Evolutionary conservation across 1,140 invertebrate genomes (phyloP).

Genomic region (Temnothorax nylanderi): DNA sequence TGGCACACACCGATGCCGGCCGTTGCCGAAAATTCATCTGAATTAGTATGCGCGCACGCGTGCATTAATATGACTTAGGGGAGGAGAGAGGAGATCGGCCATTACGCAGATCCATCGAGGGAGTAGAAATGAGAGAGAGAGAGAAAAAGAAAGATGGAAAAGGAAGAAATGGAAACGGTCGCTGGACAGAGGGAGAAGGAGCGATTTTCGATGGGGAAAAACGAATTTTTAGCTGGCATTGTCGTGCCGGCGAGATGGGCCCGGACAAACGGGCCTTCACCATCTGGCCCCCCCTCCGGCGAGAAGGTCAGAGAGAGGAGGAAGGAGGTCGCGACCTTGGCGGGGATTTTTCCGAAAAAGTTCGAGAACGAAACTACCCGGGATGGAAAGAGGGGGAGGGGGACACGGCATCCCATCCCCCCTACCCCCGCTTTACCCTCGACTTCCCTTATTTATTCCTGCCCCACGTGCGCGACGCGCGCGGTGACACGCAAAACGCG

Average conservation of each 20-base stretch:
- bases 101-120: constrained; percentile 78
- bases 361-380: constrained; percentile 61
- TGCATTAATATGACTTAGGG: constrained; percentile 82
- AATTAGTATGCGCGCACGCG: constrained; percentile 84
- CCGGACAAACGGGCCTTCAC: constrained; percentile 65
- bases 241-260: constrained; percentile 62
- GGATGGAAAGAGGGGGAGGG: neutral
- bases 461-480: constrained; percentile 59
- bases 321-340: constrained; percentile 82
- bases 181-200: constrained; percentile 59
- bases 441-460: constrained; percentile 69
- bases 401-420: neutral
- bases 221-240: constrained; percentile 74
- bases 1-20: constrained; percentile 43
- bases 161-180: constrained; percentile 64
- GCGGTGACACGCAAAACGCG: constrained; percentile 83
- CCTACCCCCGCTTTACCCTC: constrained; percentile 19
- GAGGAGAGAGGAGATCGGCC: constrained; percentile 76
- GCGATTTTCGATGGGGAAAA: constrained; percentile 65
- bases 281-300: constrained; percentile 77
- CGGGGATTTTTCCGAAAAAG: constrained; percentile 81
- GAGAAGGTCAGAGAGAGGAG: constrained; percentile 71
- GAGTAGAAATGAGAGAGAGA: constrained; percentile 62
- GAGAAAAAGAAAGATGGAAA: constrained; percentile 35
- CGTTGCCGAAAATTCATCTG: constrained; percentile 83